Conservation (phyloP, 1,140 invertebrate species). For the Hypothenemus hampei region DNA sequence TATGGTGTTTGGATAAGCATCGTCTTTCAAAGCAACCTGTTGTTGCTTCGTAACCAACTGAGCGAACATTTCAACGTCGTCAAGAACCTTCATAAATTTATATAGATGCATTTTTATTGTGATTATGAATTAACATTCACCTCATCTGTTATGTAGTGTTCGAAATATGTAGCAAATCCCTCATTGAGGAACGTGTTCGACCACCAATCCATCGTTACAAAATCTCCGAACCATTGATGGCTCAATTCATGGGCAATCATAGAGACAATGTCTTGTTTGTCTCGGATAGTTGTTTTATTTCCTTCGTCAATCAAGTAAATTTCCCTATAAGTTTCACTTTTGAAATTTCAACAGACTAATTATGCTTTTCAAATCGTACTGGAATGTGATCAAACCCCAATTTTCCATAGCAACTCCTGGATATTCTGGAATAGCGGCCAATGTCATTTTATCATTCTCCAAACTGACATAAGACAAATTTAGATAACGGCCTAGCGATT, state of each 20-base stretch:
- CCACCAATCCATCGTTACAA: slow-evolving; percentile 57
- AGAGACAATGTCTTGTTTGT: slow-evolving; percentile 47
- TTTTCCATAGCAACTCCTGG: slow-evolving; percentile 87
- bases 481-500: slow-evolving; percentile 47
- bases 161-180: slow-evolving; percentile 49
- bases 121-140: slow-evolving; percentile 1
- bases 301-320: slow-evolving; percentile 53
- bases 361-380: slow-evolving; percentile 47
- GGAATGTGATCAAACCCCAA: slow-evolving; percentile 84
- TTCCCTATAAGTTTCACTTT: slow-evolving; percentile 47
- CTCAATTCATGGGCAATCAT: slow-evolving; percentile 58
- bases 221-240: slow-evolving; percentile 69
- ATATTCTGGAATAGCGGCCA: slow-evolving; percentile 72
- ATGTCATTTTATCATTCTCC: slow-evolving; percentile 48
- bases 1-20: slow-evolving; percentile 32
- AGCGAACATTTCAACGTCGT: slow-evolving; percentile 28
- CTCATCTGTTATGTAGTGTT: slow-evolving; percentile 30
- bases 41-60: slow-evolving; percentile 48
- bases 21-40: slow-evolving; percentile 40
- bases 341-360: background rate
- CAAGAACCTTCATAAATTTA: slow-evolving; percentile 5
- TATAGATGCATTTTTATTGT: background rate
- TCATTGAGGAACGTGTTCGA: slow-evolving; percentile 49
- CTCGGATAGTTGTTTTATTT: slow-evolving; percentile 45
- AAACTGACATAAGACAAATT: slow-evolving; percentile 43